Conservation (phyloP, 2,888 invertebrate genomes). For the Tenthredo distinguenda region DNA sequence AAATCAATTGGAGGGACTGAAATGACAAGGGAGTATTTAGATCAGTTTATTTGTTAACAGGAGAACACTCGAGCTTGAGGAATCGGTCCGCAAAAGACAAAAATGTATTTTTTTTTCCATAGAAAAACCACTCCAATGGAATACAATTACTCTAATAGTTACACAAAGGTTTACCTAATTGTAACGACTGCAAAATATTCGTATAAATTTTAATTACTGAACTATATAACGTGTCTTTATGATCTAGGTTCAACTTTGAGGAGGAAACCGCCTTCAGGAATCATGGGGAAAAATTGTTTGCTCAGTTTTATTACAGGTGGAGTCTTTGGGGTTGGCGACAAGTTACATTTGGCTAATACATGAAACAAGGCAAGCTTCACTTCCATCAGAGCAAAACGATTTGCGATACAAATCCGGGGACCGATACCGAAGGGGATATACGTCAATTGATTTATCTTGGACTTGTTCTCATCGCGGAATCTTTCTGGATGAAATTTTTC, state of each 20-base stretch:
- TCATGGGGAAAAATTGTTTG: conserved; percentile 67
- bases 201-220: background rate
- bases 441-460: conserved; percentile 77
- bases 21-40: no score
- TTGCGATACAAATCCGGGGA: conserved; percentile 83
- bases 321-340: conserved; percentile 75
- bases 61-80: no score
- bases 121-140: no score
- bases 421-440: conserved; percentile 82
- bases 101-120: no score
- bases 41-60: no score
- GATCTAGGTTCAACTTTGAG: background rate
- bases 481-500: conserved; percentile 78
- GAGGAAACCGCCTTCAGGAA: conserved; percentile 73
- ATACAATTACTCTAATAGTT: no score
- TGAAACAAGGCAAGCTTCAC: conserved; percentile 75
- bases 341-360: conserved; percentile 74
- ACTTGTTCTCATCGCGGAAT: conserved; percentile 77
- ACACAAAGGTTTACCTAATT: background rate
- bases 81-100: no score
- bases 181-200: background rate
- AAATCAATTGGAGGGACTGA: no score
- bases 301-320: conserved; percentile 72
- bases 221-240: background rate
- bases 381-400: conserved; percentile 76